Conservation (phyloP, 2,888 invertebrate species). For the Trypoxylon attenuatum region DNA sequence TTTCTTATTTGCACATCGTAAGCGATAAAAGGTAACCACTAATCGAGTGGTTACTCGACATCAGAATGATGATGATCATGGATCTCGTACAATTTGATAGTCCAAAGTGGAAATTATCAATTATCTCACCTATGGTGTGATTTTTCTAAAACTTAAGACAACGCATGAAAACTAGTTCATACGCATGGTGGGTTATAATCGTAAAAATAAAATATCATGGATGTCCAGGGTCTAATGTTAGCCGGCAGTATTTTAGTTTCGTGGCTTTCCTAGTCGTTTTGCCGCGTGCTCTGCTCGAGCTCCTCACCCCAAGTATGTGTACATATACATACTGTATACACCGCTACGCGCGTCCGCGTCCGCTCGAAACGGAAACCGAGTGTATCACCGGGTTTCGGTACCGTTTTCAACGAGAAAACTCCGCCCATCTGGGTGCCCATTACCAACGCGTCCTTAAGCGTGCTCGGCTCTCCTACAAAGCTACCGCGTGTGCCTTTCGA, state of each 20-base stretch:
- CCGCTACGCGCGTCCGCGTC: slow-evolving; percentile 32
- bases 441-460: slow-evolving; percentile 1
- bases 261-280: slow-evolving; percentile 29
- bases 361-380: slow-evolving; percentile 47
- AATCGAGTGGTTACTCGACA: too few species aligned
- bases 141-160: background rate
- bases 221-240: slow-evolving; percentile 45
- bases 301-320: slow-evolving; percentile 19
- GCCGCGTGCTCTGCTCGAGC: slow-evolving; percentile 6
- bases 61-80: too few species aligned
- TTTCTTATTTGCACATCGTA: too few species aligned
- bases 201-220: slow-evolving; percentile 50
- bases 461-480: background rate
- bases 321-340: slow-evolving; percentile 5
- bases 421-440: slow-evolving; percentile 29
- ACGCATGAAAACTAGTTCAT: background rate
- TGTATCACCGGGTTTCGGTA: slow-evolving; percentile 49
- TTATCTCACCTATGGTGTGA: background rate
- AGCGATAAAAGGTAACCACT: too few species aligned
- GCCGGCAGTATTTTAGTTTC: slow-evolving; percentile 44
- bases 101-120: too few species aligned
- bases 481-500: background rate
- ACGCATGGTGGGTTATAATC: slow-evolving; percentile 22
- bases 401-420: slow-evolving; percentile 41
- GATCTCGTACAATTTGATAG: too few species aligned